Conservation (phyloP, 2,797 vertebrate species). For the Falco columbarius region DNA sequence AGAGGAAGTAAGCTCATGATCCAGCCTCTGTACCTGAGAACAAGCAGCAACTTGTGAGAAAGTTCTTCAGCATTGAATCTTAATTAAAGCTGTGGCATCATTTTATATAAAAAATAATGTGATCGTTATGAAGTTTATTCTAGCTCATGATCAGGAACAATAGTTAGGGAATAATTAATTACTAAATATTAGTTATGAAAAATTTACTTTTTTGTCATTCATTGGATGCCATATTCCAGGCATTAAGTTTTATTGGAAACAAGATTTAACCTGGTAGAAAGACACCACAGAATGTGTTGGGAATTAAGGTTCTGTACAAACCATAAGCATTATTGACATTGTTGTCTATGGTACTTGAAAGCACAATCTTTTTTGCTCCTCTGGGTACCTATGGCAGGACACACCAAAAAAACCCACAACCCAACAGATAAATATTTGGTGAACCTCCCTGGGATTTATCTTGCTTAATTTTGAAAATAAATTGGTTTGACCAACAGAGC, state of each 20-base stretch:
- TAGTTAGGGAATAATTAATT: constrained; percentile 34
- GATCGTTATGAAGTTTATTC: not conserved
- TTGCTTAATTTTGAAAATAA: not conserved
- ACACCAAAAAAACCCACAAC: not conserved
- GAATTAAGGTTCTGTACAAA: not conserved
- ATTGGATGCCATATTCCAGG: not conserved
- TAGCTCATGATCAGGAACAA: not conserved
- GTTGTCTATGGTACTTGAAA: not conserved
- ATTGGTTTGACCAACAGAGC: not conserved
- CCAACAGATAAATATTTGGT: not conserved
- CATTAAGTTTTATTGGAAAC: not conserved
- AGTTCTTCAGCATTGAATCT: not conserved
- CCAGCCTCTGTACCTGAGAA: not conserved
- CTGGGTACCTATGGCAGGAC: not conserved
- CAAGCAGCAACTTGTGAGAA: not conserved
- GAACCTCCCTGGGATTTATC: not conserved
- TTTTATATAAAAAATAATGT: not conserved
- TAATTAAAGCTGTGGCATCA: not conserved
- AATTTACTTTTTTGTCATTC: constrained; percentile 21
- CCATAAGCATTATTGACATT: not conserved
- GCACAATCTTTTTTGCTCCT: not conserved
- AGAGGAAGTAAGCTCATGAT: not conserved
- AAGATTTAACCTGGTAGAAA: not conserved
- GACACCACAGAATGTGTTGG: not conserved
- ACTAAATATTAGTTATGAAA: constrained; percentile 2